These are phyloP conservation scores for Diadophis punctatus DNA, from an alignment of 2,113 vertebrate species.

Conservation along the genomic window DNA sequence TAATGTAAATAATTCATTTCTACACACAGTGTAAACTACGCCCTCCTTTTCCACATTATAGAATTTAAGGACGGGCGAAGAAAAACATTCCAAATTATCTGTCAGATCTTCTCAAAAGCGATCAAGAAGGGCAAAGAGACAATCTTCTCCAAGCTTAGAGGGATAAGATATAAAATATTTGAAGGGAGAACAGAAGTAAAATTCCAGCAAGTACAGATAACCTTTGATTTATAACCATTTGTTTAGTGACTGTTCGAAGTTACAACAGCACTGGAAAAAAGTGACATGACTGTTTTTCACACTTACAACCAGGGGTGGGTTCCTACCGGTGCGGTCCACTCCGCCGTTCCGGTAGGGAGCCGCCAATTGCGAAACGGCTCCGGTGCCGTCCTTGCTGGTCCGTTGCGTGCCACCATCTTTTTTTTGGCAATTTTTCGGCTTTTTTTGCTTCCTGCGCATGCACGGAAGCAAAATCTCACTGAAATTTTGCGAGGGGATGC, in stretches of 20 bases:
- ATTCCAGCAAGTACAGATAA: not conserved
- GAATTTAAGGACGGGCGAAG: not conserved
- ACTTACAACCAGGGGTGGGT: no score
- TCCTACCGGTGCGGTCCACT: no score
- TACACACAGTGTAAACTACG: not conserved
- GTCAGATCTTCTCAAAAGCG: not conserved
- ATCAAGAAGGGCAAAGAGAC: not conserved
- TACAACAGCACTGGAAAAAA: not conserved
- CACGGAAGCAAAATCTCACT: no score
- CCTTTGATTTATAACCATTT: not conserved
- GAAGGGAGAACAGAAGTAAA: not conserved
- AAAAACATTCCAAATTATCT: not conserved
- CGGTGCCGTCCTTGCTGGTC: no score
- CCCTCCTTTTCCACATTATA: not conserved
- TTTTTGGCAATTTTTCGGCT: no score
- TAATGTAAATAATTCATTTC: not conserved
- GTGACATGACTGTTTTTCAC: no score
- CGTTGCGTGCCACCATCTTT: no score
- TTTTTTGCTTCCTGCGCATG: no score
- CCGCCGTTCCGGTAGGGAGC: no score
- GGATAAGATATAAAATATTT: not conserved
- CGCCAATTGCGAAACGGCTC: no score
- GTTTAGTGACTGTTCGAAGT: not conserved
- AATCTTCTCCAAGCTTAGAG: not conserved
- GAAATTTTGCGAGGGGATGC: no score